phyloP scores from a whole-genome alignment of 2,113 vertebrate species.

The Myrmecobius fasciatus region DNA sequence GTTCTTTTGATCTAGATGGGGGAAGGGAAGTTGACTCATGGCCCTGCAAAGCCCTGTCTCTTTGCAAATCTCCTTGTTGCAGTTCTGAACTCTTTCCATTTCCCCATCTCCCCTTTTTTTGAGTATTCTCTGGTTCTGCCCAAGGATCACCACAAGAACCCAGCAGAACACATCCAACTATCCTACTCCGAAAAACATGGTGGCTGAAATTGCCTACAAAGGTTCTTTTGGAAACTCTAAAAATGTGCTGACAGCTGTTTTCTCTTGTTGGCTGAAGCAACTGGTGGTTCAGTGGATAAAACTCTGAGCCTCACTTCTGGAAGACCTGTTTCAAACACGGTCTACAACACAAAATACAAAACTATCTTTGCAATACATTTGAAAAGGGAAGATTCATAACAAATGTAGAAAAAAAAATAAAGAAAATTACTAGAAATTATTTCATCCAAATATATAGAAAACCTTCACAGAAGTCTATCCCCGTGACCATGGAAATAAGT shows the following conservation, averaged over 20 bases:
- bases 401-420: no score
- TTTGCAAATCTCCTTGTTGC: not conserved
- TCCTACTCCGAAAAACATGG: not conserved
- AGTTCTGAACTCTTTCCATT: not conserved
- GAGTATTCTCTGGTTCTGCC: not conserved
- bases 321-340: not conserved
- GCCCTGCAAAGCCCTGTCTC: not conserved
- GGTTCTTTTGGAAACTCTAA: constrained; percentile 1
- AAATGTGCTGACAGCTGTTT: not conserved
- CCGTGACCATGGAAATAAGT: not conserved
- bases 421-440: no score
- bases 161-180: not conserved
- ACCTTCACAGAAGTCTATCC: not conserved
- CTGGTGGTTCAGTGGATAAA: not conserved
- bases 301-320: not conserved
- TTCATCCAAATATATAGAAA: no score
- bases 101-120: no score
- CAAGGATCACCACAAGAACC: not conserved
- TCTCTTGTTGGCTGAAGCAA: not conserved
- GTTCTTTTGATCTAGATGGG: not conserved
- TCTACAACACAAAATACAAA: not conserved
- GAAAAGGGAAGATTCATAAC: no score
- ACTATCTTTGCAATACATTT: no score
- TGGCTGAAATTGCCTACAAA: not conserved
- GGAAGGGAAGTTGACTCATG: not conserved